Conservation (phyloP, 2,888 invertebrate species). For the Heteropelma amictum region DNA sequence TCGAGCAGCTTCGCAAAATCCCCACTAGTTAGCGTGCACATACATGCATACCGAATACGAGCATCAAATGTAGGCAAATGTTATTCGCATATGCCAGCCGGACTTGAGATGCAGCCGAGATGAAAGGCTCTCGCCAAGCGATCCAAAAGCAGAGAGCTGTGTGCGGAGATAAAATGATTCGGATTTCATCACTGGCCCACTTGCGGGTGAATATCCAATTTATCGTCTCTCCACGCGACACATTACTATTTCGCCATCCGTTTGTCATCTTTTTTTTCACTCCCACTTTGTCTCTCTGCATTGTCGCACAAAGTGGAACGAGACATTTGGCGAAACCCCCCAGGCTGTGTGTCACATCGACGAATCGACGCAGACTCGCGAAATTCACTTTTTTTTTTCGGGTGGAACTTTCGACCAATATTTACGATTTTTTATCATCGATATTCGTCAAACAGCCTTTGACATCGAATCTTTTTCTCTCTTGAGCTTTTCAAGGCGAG, state of each 20-base stretch:
- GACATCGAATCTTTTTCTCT: neutral
- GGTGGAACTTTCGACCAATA: slow-evolving; percentile 6
- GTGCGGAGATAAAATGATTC: neutral
- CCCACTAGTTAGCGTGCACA: neutral
- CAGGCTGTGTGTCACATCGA: slow-evolving; percentile 12
- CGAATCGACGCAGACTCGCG: slow-evolving; percentile 18
- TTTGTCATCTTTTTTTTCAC: neutral
- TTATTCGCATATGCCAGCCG: slow-evolving; percentile 35
- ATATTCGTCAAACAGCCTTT: slow-evolving; percentile 33
- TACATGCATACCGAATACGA: neutral
- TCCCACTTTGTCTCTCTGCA: neutral
- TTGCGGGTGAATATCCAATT: slow-evolving; percentile 15
- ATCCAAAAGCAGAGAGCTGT: neutral
- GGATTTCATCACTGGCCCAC: slow-evolving; percentile 5
- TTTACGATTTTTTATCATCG: slow-evolving; percentile 34
- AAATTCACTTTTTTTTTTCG: slow-evolving; percentile 10
- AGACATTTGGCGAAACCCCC: slow-evolving; percentile 4
- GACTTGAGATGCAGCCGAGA: slow-evolving; percentile 32
- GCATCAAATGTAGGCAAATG: slow-evolving; percentile 35
- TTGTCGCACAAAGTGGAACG: neutral
- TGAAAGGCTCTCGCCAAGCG: slow-evolving; percentile 22
- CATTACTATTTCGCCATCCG: neutral
- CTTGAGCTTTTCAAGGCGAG: slow-evolving; percentile 1
- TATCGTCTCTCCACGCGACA: neutral
- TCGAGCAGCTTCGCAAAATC: neutral